These are phyloP conservation scores for Trissoscelio sp. DNA, from an alignment of 2,888 invertebrate species.

Conservation along the genomic window DNA sequence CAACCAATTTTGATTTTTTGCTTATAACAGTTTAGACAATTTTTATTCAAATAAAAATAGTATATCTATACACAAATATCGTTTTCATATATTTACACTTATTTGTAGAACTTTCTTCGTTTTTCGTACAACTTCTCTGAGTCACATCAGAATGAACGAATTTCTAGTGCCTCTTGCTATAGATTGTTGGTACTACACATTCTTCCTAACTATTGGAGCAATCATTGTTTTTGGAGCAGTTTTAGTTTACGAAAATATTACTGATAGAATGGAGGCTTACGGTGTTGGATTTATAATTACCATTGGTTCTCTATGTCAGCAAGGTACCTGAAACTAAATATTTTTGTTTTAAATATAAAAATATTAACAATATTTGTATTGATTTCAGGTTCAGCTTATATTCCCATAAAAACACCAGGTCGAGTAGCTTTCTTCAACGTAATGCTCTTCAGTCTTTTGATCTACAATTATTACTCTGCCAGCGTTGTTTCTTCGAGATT, in stretches of 20 bases:
- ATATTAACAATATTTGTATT: no score
- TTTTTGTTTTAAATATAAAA: no score
- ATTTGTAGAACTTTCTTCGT: conserved; percentile 74
- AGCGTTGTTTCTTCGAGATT: conserved; percentile 79
- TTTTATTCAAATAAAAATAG: no score
- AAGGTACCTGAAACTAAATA: no score
- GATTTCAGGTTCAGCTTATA: conserved; percentile 74
- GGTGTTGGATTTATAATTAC: conserved; percentile 68
- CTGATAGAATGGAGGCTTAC: conserved; percentile 64
- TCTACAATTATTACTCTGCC: conserved; percentile 79
- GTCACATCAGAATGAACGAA: conserved; percentile 69
- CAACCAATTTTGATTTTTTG: no score
- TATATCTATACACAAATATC: no score
- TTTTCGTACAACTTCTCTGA: conserved; percentile 73
- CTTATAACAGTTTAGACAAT: no score
- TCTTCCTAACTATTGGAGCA: conserved; percentile 55
- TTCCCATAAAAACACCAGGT: conserved; percentile 73
- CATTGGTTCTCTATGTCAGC: conserved; percentile 74
- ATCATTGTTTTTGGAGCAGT: conserved; percentile 69
- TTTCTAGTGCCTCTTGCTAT: conserved; percentile 73
- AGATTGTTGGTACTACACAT: conserved; percentile 72
- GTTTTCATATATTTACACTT: no score
- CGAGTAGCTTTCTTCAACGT: conserved; percentile 76
- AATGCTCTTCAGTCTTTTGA: conserved; percentile 75
- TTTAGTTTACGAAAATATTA: conserved; percentile 68